A percentile compares a stretch with the other conserved stretches of the same genome.
phyloP scores from a whole-genome alignment of 2,888 invertebrate genomes.

The Lasioglossum lativentre region DNA sequence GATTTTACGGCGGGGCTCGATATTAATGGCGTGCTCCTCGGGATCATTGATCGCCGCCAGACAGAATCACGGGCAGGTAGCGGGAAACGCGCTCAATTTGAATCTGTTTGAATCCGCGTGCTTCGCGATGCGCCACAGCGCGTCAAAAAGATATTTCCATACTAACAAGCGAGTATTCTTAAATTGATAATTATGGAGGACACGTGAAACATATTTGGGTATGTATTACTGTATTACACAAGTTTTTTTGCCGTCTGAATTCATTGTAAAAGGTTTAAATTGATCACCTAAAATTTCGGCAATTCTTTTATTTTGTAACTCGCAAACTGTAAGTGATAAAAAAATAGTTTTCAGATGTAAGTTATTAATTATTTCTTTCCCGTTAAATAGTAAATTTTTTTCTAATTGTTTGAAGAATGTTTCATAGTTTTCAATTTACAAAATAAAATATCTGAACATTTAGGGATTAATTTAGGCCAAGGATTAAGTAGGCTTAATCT shows the following conservation, averaged over 20 bases:
- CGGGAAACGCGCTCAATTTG: constrained; percentile 25
- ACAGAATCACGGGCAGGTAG: constrained; percentile 21
- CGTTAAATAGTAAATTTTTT: no score
- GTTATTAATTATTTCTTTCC: no score
- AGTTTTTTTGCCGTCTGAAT: no score
- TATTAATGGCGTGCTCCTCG: constrained; percentile 33
- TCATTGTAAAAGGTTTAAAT: no score
- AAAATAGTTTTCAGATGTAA: neutral
- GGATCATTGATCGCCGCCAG: constrained; percentile 41
- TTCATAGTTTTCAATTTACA: no score
- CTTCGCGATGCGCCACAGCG: neutral
- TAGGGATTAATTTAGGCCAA: neutral
- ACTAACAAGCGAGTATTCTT: neutral
- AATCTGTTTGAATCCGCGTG: constrained; percentile 27
- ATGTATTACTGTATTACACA: neutral
- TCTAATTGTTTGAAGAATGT: no score
- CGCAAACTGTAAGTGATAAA: neutral
- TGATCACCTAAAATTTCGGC: neutral
- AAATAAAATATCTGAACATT: neutral
- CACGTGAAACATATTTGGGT: neutral
- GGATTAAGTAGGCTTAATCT: neutral
- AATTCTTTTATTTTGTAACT: neutral
- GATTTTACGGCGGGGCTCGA: constrained; percentile 34
- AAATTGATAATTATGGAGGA: neutral
- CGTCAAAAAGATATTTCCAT: neutral